Conservation (phyloP, 2,797 vertebrate genomes). For the Pelobates cultripes region DNA sequence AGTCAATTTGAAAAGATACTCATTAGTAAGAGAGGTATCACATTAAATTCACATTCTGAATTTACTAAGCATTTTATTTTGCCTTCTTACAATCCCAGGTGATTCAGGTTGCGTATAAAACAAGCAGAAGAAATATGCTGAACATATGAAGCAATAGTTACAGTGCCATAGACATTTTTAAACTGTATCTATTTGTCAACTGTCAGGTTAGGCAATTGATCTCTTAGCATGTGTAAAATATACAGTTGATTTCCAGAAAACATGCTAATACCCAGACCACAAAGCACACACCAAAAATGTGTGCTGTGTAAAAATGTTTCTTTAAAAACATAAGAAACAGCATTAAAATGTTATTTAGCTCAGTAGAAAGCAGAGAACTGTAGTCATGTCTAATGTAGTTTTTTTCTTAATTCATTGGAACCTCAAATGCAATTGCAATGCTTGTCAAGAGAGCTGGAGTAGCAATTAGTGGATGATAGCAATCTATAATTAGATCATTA, state of each 20-base stretch:
- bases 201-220: constrained; percentile 60
- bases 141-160: constrained; percentile 60
- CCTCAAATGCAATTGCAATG: too few relatives aligned
- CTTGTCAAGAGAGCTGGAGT: too few relatives aligned
- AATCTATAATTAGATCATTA: too few relatives aligned
- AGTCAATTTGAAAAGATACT: constrained; percentile 65
- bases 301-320: constrained; percentile 53
- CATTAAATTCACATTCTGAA: constrained; percentile 63
- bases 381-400: too few relatives aligned
- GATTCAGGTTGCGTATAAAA: constrained; percentile 70
- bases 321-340: constrained; percentile 54
- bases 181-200: constrained; percentile 69
- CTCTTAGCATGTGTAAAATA: constrained; percentile 64
- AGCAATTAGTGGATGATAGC: too few relatives aligned
- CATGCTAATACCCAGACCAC: constrained; percentile 55
- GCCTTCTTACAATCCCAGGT: constrained; percentile 66
- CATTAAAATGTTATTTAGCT: background rate
- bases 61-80: constrained; percentile 71
- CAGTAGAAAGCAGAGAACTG: too few relatives aligned
- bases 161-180: constrained; percentile 30
- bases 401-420: too few relatives aligned
- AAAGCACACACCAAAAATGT: constrained; percentile 55
- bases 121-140: constrained; percentile 64
- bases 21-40: constrained; percentile 69
- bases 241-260: constrained; percentile 60